Evolutionary conservation across 2,113 vertebrate genomes (phyloP).

Genomic region (Tor tambroides): DNA sequence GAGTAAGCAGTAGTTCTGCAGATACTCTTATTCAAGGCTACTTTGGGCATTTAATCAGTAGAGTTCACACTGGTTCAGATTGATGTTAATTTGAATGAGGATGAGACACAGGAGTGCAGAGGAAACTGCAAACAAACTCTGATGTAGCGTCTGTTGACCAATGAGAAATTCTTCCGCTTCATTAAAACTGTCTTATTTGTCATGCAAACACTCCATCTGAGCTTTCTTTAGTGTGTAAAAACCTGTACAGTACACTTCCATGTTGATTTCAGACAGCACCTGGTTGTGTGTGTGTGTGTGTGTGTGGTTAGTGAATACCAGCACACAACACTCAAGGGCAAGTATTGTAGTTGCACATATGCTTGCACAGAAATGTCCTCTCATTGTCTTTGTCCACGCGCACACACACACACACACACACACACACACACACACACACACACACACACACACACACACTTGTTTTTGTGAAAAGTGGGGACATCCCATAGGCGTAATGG

Average conservation of each 20-base stretch:
- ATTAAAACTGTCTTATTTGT: background rate
- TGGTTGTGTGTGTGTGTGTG: background rate
- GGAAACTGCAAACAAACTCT: background rate
- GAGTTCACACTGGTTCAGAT: background rate
- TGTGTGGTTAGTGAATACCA: too few relatives aligned
- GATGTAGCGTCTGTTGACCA: background rate
- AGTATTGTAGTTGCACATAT: background rate
- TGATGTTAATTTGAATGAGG: background rate
- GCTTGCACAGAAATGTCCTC: background rate
- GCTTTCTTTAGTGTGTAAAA: too few relatives aligned
- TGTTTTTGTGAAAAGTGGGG: too few relatives aligned
- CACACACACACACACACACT: too few relatives aligned
- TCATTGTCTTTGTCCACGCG: background rate
- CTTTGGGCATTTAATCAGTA: too few relatives aligned
- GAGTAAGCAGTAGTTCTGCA: too few relatives aligned
- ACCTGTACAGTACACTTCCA: background rate
- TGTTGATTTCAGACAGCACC: background rate
- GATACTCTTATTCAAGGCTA: too few relatives aligned
- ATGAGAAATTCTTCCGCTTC: background rate
- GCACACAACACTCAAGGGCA: too few relatives aligned
- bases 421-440: constrained; percentile 20
- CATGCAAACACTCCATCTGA: background rate
- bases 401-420: background rate
- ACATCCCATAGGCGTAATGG: too few relatives aligned
- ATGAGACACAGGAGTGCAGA: background rate